Percentiles rank a stretch among this genome's conserved stretches.
phyloP scores from a whole-genome alignment of 2,888 invertebrate species.

The Campoplex nolae region DNA sequence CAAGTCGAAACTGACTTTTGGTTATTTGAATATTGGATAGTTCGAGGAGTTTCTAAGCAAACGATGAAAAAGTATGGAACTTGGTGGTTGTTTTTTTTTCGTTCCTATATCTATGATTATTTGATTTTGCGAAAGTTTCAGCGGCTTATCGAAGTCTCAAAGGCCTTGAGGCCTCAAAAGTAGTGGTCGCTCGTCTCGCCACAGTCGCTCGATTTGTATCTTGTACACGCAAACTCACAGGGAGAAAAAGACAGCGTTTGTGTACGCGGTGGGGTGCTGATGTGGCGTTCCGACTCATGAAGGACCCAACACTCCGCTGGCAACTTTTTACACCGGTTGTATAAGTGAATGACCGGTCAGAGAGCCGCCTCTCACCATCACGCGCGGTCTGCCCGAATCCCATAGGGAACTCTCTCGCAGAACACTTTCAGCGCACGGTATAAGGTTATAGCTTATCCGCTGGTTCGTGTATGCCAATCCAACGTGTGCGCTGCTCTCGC shows the following conservation, averaged over 20 bases:
- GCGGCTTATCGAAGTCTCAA: conserved; percentile 5
- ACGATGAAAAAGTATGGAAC: background rate
- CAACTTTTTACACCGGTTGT: conserved; percentile 76
- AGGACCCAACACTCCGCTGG: conserved; percentile 43
- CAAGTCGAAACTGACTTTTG: background rate
- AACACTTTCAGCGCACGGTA: conserved; percentile 33
- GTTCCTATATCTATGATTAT: background rate
- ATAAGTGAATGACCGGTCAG: conserved; percentile 81
- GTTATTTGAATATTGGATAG: background rate
- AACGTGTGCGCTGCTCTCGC: background rate
- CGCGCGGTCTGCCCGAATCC: conserved; percentile 64
- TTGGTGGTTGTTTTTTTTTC: background rate
- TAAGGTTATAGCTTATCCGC: conserved; percentile 14
- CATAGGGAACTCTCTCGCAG: conserved; percentile 28
- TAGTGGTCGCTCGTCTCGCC: conserved; percentile 2
- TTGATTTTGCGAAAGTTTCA: background rate
- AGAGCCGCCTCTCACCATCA: conserved; percentile 80
- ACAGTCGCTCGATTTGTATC: conserved; percentile 55
- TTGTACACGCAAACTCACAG: conserved; percentile 33
- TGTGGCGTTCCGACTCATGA: conserved; percentile 28
- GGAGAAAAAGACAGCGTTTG: conserved; percentile 43
- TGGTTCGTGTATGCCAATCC: background rate
- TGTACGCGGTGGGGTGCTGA: conserved; percentile 13
- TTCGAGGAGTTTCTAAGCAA: background rate
- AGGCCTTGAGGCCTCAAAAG: conserved; percentile 46